Conservation (phyloP, 2,888 invertebrate genomes). For the Anthophora plumipes region DNA sequence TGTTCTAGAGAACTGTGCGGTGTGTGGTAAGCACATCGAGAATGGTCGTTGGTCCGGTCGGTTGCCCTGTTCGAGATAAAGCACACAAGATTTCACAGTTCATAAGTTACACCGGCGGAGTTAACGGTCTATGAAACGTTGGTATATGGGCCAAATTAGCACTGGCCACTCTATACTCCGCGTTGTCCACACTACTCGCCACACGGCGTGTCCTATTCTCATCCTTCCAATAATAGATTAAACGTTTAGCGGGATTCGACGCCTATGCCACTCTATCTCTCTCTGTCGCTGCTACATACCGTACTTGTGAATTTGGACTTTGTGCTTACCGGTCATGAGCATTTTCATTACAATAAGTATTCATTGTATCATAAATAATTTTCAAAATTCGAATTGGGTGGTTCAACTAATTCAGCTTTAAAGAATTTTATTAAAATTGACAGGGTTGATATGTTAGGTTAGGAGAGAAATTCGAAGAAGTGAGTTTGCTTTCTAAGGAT, state of each 20-base stretch:
- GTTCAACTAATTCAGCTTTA: too few relatives aligned
- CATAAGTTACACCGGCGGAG: conserved; percentile 45
- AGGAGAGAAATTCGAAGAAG: too few relatives aligned
- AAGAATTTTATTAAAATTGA: too few relatives aligned
- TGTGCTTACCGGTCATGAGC: neutral
- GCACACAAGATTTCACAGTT: conserved; percentile 48
- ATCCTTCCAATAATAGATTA: conserved; percentile 71
- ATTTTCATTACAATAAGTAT: too few relatives aligned
- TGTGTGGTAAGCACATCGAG: neutral
- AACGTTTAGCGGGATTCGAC: conserved; percentile 66
- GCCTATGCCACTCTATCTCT: conserved; percentile 42
- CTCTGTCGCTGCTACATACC: conserved; percentile 4
- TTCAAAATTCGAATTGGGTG: too few relatives aligned
- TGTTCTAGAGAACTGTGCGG: neutral
- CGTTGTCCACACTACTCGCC: conserved; percentile 32
- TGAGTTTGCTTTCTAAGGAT: too few relatives aligned
- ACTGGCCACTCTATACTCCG: conserved; percentile 33
- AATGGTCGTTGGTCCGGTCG: neutral
- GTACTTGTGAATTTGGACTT: neutral
- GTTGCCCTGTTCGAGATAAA: conserved; percentile 34
- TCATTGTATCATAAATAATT: too few relatives aligned
- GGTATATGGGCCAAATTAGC: conserved; percentile 68
- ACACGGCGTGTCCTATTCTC: conserved; percentile 61
- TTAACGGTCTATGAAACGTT: conserved; percentile 67
- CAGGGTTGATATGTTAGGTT: too few relatives aligned